Conservation (phyloP, 1,140 invertebrate species). For the Orius laevigatus region DNA sequence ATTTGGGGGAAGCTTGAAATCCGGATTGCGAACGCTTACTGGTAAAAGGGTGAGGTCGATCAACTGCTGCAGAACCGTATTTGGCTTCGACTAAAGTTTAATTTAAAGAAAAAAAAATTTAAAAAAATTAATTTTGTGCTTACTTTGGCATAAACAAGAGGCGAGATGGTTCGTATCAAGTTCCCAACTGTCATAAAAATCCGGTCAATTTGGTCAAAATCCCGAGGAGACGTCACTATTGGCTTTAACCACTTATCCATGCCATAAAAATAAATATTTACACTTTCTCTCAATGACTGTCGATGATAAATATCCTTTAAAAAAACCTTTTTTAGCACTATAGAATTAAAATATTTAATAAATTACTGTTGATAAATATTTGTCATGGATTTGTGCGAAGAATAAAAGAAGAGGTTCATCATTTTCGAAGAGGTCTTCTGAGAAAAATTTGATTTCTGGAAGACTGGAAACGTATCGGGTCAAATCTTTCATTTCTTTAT, state of each 20-base stretch:
- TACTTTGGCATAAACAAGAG: constrained; percentile 14
- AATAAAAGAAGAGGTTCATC: constrained; percentile 7
- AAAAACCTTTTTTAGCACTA: not conserved
- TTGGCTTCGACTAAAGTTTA: constrained; percentile 15
- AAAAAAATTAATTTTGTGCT: constrained; percentile 1
- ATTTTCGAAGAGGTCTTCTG: not conserved
- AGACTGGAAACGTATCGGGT: constrained; percentile 2
- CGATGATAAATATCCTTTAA: constrained; percentile 11
- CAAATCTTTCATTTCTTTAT: constrained; percentile 9
- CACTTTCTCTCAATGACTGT: constrained; percentile 8
- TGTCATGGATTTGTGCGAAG: not conserved
- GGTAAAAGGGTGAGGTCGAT: constrained; percentile 17
- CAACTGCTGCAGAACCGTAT: constrained; percentile 15
- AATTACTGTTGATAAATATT: constrained; percentile 6
- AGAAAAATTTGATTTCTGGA: constrained; percentile 1
- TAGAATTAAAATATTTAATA: not conserved
- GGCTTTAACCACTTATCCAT: constrained; percentile 15
- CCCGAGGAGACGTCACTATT: not conserved
- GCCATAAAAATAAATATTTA: constrained; percentile 10
- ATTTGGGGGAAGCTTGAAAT: constrained; percentile 10
- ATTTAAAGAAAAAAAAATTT: constrained; percentile 5
- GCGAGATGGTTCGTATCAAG: constrained; percentile 8
- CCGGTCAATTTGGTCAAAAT: not conserved
- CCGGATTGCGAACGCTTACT: constrained; percentile 14
- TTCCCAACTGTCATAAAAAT: constrained; percentile 7